These are phyloP conservation scores for Strix aluco DNA, from an alignment of 2,113 vertebrate species.

Conservation along the genomic window DNA sequence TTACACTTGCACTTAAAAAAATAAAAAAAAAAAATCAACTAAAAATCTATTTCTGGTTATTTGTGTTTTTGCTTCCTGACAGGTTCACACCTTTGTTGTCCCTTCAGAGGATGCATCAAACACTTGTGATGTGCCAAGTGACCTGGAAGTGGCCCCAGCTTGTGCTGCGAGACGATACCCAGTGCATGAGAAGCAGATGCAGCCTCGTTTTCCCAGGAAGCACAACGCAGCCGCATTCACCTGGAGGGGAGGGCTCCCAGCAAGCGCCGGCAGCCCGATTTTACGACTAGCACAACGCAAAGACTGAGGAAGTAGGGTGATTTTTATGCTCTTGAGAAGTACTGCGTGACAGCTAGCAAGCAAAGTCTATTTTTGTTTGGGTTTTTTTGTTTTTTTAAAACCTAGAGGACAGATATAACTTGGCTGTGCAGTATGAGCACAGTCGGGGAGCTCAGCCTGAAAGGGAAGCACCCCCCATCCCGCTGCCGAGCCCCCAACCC, in stretches of 20 bases:
- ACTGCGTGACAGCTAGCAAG: neutral
- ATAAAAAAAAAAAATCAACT: neutral
- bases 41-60: slow-evolving; percentile 21
- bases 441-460: neutral
- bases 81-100: slow-evolving; percentile 46
- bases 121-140: neutral
- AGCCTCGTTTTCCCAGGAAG: neutral
- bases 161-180: neutral
- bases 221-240: neutral
- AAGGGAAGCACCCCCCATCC: neutral
- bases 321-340: neutral
- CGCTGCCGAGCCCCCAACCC: fast-evolving
- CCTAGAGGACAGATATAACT: neutral
- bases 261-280: fast-evolving
- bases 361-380: neutral
- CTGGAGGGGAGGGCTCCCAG: neutral
- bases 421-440: neutral
- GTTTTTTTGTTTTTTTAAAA: neutral
- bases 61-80: neutral
- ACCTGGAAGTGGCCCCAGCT: slow-evolving; percentile 30
- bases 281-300: neutral
- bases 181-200: neutral
- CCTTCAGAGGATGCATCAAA: slow-evolving; percentile 33
- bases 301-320: neutral
- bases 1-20: neutral